phyloP scores from a whole-genome alignment of 2,113 vertebrate genomes.

The Oryzias javanicus region DNA sequence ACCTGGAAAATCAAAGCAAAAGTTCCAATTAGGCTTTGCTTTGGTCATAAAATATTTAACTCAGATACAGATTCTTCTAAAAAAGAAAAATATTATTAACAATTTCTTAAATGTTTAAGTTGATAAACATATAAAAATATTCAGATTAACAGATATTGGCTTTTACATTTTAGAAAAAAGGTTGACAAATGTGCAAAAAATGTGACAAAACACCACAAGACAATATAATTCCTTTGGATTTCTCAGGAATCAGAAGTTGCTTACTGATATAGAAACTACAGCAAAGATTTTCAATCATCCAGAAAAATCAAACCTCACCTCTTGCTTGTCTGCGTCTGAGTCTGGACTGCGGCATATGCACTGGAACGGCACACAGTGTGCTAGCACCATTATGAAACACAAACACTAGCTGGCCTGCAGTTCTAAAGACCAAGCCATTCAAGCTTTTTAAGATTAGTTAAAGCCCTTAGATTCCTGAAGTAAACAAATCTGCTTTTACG shows the following conservation, averaged over 20 bases:
- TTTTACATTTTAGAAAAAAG: too few species aligned
- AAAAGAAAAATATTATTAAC: too few species aligned
- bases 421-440: slow-evolving; percentile 11
- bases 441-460: slow-evolving; percentile 10
- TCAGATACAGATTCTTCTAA: too few species aligned
- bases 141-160: too few species aligned
- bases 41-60: too few species aligned
- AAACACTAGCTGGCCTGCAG: slow-evolving; percentile 22
- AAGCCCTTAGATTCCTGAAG: slow-evolving; percentile 21
- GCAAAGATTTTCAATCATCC: slow-evolving; percentile 12
- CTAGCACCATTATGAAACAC: slow-evolving; percentile 69
- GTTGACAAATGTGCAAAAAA: too few species aligned
- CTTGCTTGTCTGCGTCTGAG: slow-evolving; percentile 62
- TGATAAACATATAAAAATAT: too few species aligned
- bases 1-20: slow-evolving; percentile 42
- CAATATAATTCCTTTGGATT: not conserved
- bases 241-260: slow-evolving; percentile 33
- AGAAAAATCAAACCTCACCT: slow-evolving; percentile 75
- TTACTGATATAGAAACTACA: slow-evolving; percentile 11
- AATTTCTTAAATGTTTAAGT: too few species aligned
- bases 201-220: not conserved
- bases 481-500: slow-evolving; percentile 11
- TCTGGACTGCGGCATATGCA: slow-evolving; percentile 77
- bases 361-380: slow-evolving; percentile 80
- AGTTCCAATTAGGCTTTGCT: slow-evolving; percentile 19